Base-by-base conservation (phyloP, 2,113 vertebrate species). In the Micronycteris hirsuta region DNA sequence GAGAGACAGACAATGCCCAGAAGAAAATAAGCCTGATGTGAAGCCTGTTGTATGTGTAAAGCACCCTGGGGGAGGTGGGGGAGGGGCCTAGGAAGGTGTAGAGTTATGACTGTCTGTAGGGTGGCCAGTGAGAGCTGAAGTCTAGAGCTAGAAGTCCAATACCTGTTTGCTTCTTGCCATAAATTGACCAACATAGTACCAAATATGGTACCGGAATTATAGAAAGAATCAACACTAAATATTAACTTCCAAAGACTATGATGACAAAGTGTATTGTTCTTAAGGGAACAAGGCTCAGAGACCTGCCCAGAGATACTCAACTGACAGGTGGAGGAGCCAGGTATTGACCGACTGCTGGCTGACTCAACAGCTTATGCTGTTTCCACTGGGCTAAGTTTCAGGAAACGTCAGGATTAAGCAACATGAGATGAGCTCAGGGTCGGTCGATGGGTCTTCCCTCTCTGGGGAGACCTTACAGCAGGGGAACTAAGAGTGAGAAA, bases 401-500 rank as follows among this genome's bases (percentile, higher is more conserved):
- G 73, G 38, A 36, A 54, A 47, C 7, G 1, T 49, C 26, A 17
- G 33, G 4, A 11, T 78, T 67, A 63, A 77, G 38, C 56, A 70
- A 80, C 20, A 38, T 28, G 82, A 65, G 54, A 67, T n/a, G 49
- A 76, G 49, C 43, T 36, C 12, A 10, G 47, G 68, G 4, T 49
- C 4, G 41, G 70, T 38, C 20, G 47, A 20, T 45, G 26, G 11
- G 10, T 56, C 45, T 45, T 87, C 49, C 28, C n/a, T 92, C 70
- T 86, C 76, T 17, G 14, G 58, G 49, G 68, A 92, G 47, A 49
- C 2, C 31, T 38, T 83, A 41, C 24, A 58, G 63, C 68, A 54
- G 58, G 61, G 77, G 31, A 76, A 82, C 82, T 86, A 71, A 82
- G 28, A 94, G 58, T 58, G n/a, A 97, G 77, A 87, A 76, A 68